These are phyloP conservation scores for Aphis craccivora DNA, from an alignment of 1,140 invertebrate species.

Conservation along the genomic window DNA sequence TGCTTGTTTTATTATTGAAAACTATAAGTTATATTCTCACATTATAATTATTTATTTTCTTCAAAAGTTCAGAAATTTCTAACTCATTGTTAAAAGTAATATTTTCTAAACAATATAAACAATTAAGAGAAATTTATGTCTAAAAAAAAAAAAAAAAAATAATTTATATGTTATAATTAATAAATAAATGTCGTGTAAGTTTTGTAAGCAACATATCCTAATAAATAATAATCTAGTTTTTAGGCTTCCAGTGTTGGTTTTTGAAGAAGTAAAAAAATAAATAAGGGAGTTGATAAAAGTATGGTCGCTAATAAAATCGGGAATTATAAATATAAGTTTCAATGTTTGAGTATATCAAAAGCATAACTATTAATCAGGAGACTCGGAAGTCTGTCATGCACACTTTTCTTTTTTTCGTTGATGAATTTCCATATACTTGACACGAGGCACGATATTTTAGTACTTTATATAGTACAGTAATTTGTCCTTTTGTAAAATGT, in stretches of 20 bases:
- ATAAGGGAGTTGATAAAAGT: neutral
- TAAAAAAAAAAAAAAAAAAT: too few species aligned
- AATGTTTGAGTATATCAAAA: neutral
- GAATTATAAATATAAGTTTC: constrained; percentile 28
- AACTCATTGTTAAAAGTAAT: too few species aligned
- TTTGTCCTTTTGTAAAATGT: constrained; percentile 17
- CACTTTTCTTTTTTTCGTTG: constrained; percentile 27
- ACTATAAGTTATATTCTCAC: neutral
- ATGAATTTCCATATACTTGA: constrained; percentile 41
- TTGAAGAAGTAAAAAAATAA: neutral
- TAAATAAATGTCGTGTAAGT: too few species aligned
- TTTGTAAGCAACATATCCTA: too few species aligned
- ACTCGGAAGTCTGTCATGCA: constrained; percentile 28
- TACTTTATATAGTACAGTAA: constrained; percentile 26
- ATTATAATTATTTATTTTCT: too few species aligned
- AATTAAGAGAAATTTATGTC: too few species aligned
- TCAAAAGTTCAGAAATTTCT: too few species aligned
- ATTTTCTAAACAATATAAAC: too few species aligned
- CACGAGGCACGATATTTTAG: neutral
- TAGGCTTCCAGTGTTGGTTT: neutral
- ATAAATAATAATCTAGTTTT: neutral
- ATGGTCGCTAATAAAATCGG: neutral
- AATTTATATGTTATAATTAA: too few species aligned
- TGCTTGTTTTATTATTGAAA: too few species aligned
- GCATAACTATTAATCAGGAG: constrained; percentile 40